phyloP scores from a whole-genome alignment of 2,797 vertebrate genomes.

The Acanthornis magna region DNA sequence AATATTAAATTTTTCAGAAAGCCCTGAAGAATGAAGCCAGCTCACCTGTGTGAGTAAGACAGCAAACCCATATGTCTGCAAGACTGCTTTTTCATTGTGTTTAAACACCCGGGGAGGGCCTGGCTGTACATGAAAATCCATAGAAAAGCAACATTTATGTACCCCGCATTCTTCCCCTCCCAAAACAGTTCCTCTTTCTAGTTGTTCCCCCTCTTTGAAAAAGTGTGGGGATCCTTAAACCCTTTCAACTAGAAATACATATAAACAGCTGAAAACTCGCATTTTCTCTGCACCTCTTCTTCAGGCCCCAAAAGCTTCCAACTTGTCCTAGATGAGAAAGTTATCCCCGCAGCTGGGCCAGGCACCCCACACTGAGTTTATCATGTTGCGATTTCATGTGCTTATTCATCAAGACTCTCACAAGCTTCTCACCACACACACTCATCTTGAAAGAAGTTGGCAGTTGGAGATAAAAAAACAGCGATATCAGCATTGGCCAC shows the following conservation, averaged over 20 bases:
- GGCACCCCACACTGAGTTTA: not conserved
- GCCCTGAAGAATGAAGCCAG: not conserved
- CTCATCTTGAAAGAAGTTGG: not conserved
- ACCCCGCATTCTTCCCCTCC: not conserved
- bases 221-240: not conserved
- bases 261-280: not conserved
- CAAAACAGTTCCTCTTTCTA: not conserved
- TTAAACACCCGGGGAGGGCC: not conserved
- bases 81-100: not conserved
- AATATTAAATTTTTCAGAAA: not conserved
- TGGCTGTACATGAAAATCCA: not conserved
- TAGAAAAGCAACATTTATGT: not conserved
- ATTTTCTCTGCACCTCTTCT: not conserved
- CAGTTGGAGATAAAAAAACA: not conserved
- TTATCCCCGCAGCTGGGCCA: not conserved
- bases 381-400: not conserved
- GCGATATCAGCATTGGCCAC: rapidly evolving
- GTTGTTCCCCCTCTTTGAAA: not conserved
- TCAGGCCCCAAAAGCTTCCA: not conserved
- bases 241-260: not conserved
- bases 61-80: not conserved
- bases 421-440: not conserved
- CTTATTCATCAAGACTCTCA: not conserved
- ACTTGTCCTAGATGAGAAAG: not conserved
- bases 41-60: not conserved